These are phyloP conservation scores for Verasper variegatus DNA, from an alignment of 2,113 vertebrate genomes.

Conservation along the genomic window DNA sequence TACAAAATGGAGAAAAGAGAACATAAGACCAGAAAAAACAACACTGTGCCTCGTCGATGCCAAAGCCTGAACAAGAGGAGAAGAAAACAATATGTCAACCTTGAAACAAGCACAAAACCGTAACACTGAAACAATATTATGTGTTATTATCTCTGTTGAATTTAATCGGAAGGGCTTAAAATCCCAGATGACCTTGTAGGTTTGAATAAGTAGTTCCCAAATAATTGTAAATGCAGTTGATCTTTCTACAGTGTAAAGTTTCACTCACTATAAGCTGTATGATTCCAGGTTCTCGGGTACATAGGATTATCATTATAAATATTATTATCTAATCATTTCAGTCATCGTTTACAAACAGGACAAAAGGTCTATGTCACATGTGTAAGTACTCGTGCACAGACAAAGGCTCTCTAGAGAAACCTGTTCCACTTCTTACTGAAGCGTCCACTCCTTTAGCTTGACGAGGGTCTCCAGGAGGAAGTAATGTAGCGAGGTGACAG, in stretches of 20 bases:
- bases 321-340: not conserved
- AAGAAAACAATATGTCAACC: slow-evolving; percentile 10
- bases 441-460: slow-evolving; percentile 93
- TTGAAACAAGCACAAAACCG: not conserved
- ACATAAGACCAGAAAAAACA: slow-evolving; percentile 85
- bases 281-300: too few relatives aligned
- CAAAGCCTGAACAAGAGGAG: slow-evolving; percentile 85
- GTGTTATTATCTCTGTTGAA: not conserved
- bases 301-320: not conserved
- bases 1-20: slow-evolving; percentile 88
- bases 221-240: not conserved
- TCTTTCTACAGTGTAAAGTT: too few relatives aligned
- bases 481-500: slow-evolving; percentile 92
- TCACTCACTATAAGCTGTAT: too few relatives aligned
- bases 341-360: too few relatives aligned
- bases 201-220: not conserved
- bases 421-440: slow-evolving; percentile 86
- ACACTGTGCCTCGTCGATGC: slow-evolving; percentile 87
- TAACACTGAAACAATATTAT: not conserved
- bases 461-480: slow-evolving; percentile 92
- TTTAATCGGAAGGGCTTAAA: not conserved
- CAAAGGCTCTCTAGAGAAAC: slow-evolving; percentile 8
- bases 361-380: not conserved
- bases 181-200: not conserved
- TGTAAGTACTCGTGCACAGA: too few relatives aligned